Evolutionary conservation across 1,140 invertebrate genomes (phyloP).

Genomic region (Caenorhabditis briggsae): DNA sequence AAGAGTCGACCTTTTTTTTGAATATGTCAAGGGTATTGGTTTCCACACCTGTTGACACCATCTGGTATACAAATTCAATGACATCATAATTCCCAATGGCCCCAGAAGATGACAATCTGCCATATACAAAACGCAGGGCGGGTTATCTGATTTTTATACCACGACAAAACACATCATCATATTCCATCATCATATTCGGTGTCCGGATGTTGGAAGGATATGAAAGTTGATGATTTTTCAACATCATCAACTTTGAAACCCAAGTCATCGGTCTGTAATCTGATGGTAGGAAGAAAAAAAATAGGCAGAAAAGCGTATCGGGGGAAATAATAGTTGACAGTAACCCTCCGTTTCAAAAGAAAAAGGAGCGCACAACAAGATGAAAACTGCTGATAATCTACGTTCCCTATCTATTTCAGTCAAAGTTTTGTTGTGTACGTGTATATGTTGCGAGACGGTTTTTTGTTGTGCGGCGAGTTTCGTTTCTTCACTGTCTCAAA

Average conservation of each 20-base stretch:
- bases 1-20: neutral
- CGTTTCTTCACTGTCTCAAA: neutral
- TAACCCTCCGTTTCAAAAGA: neutral
- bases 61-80: slow-evolving; percentile 30
- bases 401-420: slow-evolving; percentile 12
- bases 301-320: neutral
- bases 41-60: slow-evolving; percentile 31
- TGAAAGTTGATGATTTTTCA: neutral
- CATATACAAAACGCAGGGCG: neutral
- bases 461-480: neutral
- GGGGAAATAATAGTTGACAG: slow-evolving; percentile 15
- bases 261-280: slow-evolving; percentile 25
- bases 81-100: slow-evolving; percentile 27
- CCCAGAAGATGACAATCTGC: slow-evolving; percentile 13
- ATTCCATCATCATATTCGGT: too few relatives aligned
- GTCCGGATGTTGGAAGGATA: neutral
- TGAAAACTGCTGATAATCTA: slow-evolving; percentile 29
- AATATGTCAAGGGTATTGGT: neutral
- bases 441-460: slow-evolving; percentile 6
- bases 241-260: neutral
- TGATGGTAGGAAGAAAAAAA: neutral
- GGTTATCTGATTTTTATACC: neutral
- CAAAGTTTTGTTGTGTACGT: neutral
- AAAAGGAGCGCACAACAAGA: slow-evolving; percentile 41
- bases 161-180: too few relatives aligned